Evolutionary conservation across 1,140 invertebrate genomes (phyloP).

Genomic region (Steinernema feltiae): DNA sequence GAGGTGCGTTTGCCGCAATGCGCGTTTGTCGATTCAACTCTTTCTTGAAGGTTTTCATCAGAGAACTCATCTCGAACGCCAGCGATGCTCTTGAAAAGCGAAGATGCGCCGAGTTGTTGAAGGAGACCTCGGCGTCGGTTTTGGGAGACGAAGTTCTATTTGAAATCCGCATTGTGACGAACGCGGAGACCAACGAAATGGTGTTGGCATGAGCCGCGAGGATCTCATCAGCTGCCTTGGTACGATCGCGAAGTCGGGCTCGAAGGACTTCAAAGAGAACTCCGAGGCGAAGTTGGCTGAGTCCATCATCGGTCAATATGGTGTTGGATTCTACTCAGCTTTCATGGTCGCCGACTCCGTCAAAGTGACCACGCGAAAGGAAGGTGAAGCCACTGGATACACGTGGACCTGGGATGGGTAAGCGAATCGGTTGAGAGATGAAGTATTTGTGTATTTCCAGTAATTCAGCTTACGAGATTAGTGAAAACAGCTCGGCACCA

Average conservation of each 20-base stretch:
- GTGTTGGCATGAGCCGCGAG: conserved; percentile 86
- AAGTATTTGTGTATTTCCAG: conserved; percentile 61
- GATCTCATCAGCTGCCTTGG: conserved; percentile 84
- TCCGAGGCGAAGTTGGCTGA: conserved; percentile 59
- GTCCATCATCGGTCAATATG: conserved; percentile 91
- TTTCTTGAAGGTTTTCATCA: conserved; percentile 76
- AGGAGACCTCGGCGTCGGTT: conserved; percentile 36
- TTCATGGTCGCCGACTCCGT: conserved; percentile 94
- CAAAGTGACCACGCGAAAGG: conserved; percentile 75
- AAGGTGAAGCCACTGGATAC: conserved; percentile 66
- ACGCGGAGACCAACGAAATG: conserved; percentile 58
- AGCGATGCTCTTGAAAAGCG: conserved; percentile 94
- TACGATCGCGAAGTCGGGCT: conserved; percentile 88
- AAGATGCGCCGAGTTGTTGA: conserved; percentile 65
- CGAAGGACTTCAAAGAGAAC: conserved; percentile 67
- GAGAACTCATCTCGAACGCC: conserved; percentile 90
- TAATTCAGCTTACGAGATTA: conserved; percentile 79
- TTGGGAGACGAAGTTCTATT: conserved; percentile 60
- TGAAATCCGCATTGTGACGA: conserved; percentile 81
- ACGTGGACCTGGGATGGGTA: conserved; percentile 85
- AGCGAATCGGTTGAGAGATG: conserved; percentile 34
- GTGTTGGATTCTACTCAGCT: conserved; percentile 92
- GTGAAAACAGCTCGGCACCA: conserved; percentile 73
- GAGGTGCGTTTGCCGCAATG: conserved; percentile 66
- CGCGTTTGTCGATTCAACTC: conserved; percentile 19